Conservation (phyloP, 2,113 vertebrate genomes). For the Hiodon tergisus region DNA sequence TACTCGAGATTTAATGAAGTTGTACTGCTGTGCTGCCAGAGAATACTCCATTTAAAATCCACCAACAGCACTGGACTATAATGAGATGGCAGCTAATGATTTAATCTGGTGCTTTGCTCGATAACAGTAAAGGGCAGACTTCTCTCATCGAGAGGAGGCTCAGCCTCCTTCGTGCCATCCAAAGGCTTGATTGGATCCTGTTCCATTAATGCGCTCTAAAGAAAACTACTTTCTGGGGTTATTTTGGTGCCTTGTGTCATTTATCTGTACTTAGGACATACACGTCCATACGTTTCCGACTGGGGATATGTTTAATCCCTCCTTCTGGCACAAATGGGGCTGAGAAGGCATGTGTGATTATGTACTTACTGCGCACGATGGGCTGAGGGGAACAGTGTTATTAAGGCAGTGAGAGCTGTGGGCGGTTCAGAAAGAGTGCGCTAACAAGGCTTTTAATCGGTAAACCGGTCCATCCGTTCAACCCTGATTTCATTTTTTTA, state of each 20-base stretch:
- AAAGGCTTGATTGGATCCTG: not conserved
- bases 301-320: too few species aligned
- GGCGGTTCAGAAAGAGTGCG: too few species aligned
- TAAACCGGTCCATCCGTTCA: too few species aligned
- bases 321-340: too few species aligned
- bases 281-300: too few species aligned
- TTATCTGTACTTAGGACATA: not conserved
- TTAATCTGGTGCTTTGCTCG: not conserved
- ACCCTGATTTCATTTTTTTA: too few species aligned
- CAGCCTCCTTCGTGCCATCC: not conserved
- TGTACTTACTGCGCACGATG: too few species aligned
- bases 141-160: not conserved
- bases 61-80: slow-evolving; percentile 16
- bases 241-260: not conserved
- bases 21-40: slow-evolving; percentile 19
- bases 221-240: not conserved
- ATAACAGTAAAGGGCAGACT: not conserved
- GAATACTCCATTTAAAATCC: slow-evolving; percentile 15
- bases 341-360: too few species aligned
- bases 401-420: too few species aligned
- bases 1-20: slow-evolving; percentile 27
- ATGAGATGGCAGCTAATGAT: not conserved
- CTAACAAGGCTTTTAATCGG: too few species aligned
- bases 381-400: too few species aligned
- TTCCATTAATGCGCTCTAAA: not conserved